phyloP scores from a whole-genome alignment of 1,140 invertebrate species.

The Euglossa dilemma region DNA sequence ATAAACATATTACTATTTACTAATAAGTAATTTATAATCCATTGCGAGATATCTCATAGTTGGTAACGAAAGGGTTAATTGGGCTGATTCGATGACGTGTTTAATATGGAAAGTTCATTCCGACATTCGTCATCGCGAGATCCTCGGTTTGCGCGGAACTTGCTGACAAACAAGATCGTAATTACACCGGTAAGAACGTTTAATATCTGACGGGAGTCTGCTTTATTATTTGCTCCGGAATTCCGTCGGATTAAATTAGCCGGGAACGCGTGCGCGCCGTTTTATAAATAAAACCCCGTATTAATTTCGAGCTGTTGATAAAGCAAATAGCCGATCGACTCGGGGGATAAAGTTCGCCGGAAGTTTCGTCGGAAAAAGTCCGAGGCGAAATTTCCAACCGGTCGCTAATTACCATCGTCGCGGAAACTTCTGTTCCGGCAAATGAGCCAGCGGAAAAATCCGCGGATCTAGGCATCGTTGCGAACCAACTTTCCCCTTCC shows the following conservation, averaged over 20 bases:
- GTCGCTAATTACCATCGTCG: conserved; percentile 20
- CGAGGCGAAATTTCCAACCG: neutral
- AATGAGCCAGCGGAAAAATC: neutral
- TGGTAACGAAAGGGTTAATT: no score
- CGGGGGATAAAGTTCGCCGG: neutral
- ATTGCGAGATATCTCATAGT: no score
- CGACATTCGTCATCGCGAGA: no score
- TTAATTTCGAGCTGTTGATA: conserved; percentile 20
- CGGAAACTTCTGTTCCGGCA: conserved; percentile 3
- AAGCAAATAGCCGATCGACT: conserved; percentile 7
- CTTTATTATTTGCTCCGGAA: neutral
- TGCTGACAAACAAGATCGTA: no score
- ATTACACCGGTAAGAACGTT: no score
- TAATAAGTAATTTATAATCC: no score
- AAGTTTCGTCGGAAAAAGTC: neutral
- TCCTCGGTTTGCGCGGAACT: no score
- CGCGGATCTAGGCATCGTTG: neutral
- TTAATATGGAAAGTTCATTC: no score
- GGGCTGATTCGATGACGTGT: no score
- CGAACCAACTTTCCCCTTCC: neutral
- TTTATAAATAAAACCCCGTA: neutral
- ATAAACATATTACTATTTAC: no score
- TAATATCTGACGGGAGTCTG: no score
- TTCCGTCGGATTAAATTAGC: neutral
- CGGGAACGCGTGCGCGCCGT: neutral